Conservation (phyloP, 1,140 invertebrate genomes). For the Pogonomyrmex californicus region DNA sequence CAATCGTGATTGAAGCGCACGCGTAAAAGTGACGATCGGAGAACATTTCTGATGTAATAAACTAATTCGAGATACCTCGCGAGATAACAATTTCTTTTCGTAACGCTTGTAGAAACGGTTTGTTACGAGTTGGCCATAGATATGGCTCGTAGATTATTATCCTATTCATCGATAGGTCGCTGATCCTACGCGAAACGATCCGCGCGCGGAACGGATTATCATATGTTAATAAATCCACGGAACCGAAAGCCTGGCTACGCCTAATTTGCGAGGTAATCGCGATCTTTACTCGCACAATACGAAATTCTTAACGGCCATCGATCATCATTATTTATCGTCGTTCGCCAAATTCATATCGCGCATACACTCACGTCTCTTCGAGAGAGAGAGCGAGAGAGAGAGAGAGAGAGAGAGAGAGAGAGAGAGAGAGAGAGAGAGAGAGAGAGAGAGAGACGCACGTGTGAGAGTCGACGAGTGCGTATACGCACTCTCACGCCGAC, state of each 20-base stretch:
- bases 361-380: slow-evolving; percentile 1
- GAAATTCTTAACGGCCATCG: slow-evolving; percentile 71
- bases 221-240: slow-evolving; percentile 68
- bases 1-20: background rate
- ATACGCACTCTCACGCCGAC: slow-evolving; percentile 26
- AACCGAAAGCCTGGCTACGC: slow-evolving; percentile 43
- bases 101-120: slow-evolving; percentile 20
- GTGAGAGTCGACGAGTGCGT: slow-evolving; percentile 11
- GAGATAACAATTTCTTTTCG: slow-evolving; percentile 39
- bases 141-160: slow-evolving; percentile 38
- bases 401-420: background rate
- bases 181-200: slow-evolving; percentile 29
- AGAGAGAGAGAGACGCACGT: background rate
- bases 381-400: background rate
- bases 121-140: slow-evolving; percentile 31
- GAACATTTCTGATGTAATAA: slow-evolving; percentile 6
- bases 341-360: slow-evolving; percentile 70
- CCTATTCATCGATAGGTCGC: slow-evolving; percentile 9
- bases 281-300: slow-evolving; percentile 61
- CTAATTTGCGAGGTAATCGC: slow-evolving; percentile 57
- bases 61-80: slow-evolving; percentile 22
- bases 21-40: slow-evolving; percentile 21
- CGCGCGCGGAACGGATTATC: slow-evolving; percentile 59
- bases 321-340: slow-evolving; percentile 76
- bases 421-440: background rate